Base-by-base conservation (phyloP, 2,888 invertebrate genomes). In the Aphodius sticticus region DNA sequence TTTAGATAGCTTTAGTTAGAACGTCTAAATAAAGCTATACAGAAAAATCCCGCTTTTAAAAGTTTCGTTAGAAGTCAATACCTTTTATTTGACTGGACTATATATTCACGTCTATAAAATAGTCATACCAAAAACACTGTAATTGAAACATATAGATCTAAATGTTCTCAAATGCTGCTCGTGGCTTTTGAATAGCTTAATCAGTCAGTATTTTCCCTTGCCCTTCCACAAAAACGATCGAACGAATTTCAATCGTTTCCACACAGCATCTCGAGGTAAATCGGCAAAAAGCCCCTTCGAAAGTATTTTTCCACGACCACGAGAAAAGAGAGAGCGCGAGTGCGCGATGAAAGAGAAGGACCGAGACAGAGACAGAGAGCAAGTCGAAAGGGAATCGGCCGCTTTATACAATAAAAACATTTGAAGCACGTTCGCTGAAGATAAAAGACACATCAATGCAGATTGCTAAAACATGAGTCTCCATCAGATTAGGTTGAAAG, bases 361-460 rank as follows among this genome's bases (percentile, higher is more conserved):
- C 38, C 6, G 38, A 38, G 38, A 53, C 53, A 12, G 53, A 53
- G 12, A 53, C 7, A 7, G 53, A 53, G 53, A 1, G 26, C 26
- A 26, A 53, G 53, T 53, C 53, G 53, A 53, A 53, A 53, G 53
- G 53, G 53, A 53, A 53, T 53, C 53, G 53, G 53, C 74, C 74
- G 74, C 37, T 74, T 74, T 74, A 74, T 74, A 37, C 74, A 74
- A 74, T 74, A 74, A 77, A 77, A 77, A 69, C 77, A 69, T 76
- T 78, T 78, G 72, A 69, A 77, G 77, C 77, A 79, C 77, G 79
- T 74, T 72, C 74, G 74, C 38, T 26, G 74, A 74, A 79, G 79
- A 79, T 79, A 79, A 79, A 79, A 77, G 79, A 79, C 79, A 79
- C 79, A 79, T 79, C 79, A 79, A 79, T 79, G 77, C 79, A 79